phyloP scores from a whole-genome alignment of 2,797 vertebrate genomes.

The Pseudomugil gertrudae region DNA sequence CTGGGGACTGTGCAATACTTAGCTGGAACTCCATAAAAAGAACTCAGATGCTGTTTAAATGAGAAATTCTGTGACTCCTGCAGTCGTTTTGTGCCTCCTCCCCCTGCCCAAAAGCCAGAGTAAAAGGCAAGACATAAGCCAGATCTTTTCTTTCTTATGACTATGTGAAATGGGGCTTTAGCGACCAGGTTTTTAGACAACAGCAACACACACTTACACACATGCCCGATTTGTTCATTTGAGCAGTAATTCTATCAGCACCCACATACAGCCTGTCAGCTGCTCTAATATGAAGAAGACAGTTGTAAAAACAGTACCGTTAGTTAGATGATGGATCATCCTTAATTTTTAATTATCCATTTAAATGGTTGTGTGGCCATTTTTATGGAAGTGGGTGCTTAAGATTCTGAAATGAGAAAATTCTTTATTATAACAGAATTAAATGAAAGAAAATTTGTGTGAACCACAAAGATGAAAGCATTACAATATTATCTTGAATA shows the following conservation, averaged over 20 bases:
- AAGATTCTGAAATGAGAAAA: constrained; percentile 20
- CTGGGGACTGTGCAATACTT: constrained; percentile 26
- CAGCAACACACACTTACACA: constrained; percentile 27
- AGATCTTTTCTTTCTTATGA: neutral
- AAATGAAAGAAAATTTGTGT: neutral
- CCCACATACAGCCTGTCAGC: constrained; percentile 65
- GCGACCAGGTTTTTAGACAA: constrained; percentile 16
- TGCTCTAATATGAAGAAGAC: constrained; percentile 71
- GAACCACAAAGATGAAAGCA: constrained; percentile 8
- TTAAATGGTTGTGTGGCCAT: constrained; percentile 5
- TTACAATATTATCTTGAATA: constrained; percentile 19
- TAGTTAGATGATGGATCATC: constrained; percentile 39
- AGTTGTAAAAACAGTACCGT: constrained; percentile 74
- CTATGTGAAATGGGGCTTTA: constrained; percentile 34
- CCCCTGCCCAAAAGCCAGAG: no score
- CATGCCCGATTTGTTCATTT: constrained; percentile 47
- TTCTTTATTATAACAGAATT: constrained; percentile 1
- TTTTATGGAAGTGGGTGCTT: neutral
- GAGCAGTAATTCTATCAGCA: constrained; percentile 66
- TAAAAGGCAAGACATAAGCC: neutral
- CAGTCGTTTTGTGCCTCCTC: neutral
- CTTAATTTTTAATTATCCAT: constrained; percentile 14
- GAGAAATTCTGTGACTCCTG: neutral
- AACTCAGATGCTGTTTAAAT: neutral
- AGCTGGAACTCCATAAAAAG: constrained; percentile 39